Percentiles rank a stretch among this genome's conserved stretches.
Conservation (phyloP, 1,140 invertebrate species). For the Galleria mellonella region DNA sequence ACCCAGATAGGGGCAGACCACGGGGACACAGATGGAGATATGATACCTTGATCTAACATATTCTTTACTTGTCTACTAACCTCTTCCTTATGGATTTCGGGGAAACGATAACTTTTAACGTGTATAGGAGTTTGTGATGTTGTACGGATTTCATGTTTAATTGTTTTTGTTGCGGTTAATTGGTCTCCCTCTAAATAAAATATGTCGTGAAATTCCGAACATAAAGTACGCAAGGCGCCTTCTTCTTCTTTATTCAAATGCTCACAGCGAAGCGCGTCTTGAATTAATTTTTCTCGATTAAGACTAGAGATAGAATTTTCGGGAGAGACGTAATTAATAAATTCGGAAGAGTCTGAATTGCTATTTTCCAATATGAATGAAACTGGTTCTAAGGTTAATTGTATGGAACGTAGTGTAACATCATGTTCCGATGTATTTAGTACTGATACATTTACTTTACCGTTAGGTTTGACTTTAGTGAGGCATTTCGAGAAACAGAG, state of each 20-base stretch:
- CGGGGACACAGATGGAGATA: conserved; percentile 31
- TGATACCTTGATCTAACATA: conserved; percentile 37
- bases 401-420: conserved; percentile 8
- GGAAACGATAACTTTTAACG: conserved; percentile 41
- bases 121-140: conserved; percentile 5
- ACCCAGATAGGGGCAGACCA: conserved; percentile 30
- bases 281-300: too few relatives aligned
- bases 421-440: conserved; percentile 15
- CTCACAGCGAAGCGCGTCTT: too few relatives aligned
- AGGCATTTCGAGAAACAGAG: conserved; percentile 18
- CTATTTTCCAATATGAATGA: conserved; percentile 5
- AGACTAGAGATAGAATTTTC: too few relatives aligned
- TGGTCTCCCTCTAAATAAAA: conserved; percentile 22
- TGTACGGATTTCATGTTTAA: conserved; percentile 9
- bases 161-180: conserved; percentile 16
- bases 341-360: too few relatives aligned
- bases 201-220: conserved; percentile 17
- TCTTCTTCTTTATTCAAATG: conserved; percentile 12
- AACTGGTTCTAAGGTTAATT: conserved; percentile 2
- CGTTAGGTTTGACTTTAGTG: conserved; percentile 14
- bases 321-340: too few relatives aligned
- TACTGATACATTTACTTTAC: conserved; percentile 12
- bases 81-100: conserved; percentile 41
- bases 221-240: conserved; percentile 7
- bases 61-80: conserved; percentile 35